Conservation (phyloP, 2,113 vertebrate genomes). For the Marcusenius ussheri region DNA sequence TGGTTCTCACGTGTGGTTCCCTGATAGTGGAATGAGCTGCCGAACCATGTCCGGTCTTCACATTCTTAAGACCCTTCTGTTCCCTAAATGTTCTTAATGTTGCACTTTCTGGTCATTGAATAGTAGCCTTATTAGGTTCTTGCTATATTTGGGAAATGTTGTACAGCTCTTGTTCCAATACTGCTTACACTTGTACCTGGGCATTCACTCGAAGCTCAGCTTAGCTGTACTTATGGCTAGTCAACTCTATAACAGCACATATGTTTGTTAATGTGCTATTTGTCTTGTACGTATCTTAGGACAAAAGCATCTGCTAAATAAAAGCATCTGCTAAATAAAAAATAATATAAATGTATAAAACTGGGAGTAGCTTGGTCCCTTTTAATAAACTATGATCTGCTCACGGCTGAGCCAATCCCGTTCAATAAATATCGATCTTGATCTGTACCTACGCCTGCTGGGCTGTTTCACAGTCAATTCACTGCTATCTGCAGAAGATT, state of each 20-base stretch:
- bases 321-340: not conserved
- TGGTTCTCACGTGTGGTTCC: not conserved
- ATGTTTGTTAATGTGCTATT: not conserved
- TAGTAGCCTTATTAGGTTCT: not conserved
- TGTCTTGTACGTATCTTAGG: not conserved
- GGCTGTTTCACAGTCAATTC: not conserved
- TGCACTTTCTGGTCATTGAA: not conserved
- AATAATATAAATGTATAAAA: not conserved
- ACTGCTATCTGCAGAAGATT: not conserved
- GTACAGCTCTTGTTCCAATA: not conserved
- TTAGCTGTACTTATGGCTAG: not conserved
- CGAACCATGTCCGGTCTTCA: not conserved
- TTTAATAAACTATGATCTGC: not conserved
- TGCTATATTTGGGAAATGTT: not conserved
- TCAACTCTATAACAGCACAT: not conserved
- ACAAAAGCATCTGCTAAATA: not conserved
- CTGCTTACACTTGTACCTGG: not conserved
- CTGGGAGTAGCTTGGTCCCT: not conserved
- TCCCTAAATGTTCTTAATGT: not conserved
- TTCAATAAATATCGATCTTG: not conserved
- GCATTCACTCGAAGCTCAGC: not conserved
- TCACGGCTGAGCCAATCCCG: not conserved
- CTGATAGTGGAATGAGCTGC: not conserved
- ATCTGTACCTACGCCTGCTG: not conserved
- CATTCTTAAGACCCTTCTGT: not conserved